Evolutionary conservation across 2,113 vertebrate species (phyloP), one percentile per base, ranked within the genome.

Genomic region (Maccullochella peelii): DNA sequence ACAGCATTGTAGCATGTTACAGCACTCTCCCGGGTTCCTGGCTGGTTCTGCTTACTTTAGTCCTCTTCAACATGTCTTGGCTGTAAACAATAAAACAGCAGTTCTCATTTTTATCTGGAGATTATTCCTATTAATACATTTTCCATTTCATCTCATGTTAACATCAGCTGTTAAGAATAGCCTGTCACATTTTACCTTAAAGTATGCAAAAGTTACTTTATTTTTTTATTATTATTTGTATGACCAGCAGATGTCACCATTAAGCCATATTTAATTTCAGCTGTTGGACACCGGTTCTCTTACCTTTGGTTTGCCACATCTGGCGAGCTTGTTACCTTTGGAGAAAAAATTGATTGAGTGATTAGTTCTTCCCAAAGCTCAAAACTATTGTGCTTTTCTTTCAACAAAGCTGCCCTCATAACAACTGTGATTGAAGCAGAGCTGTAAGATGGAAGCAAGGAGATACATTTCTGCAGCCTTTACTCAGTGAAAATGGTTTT

Each of bases 231-330:
- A 44, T 57, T 23, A 44, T 50, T 47, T 70, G 40, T 44, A 15
- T 30, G 36, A 50, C 84, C 91, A 89, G 57, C 38, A 89, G 90
- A 57, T 84, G 88, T 91, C 89, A 23, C 40, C 75, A 58, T 77
- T 77, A 57, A 77, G 59, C 25, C 9, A 57, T 50, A 36, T 50
- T 42, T 59, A 0, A 12, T 52, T 67, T 73, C 23, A 30, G n/a
- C 21, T 10, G 15, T 38, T 33, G 4, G 27, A 25, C 14, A 27
- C 1, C 1, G 3, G n/a, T 8, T 52, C 5, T 8, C 86, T 83
- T 82, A 95, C 95, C 90, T 91, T 94, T 14, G 85, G 14, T 80
- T 93, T 95, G 8, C 92, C 91, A 89, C 95, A 96, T 4, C 54
- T 87, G 47, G 12, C 20, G 54, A 96, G 58, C 74, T 85, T 94